Evolutionary conservation across 1,140 invertebrate species (phyloP).

Genomic region (Drosophila pachea): DNA sequence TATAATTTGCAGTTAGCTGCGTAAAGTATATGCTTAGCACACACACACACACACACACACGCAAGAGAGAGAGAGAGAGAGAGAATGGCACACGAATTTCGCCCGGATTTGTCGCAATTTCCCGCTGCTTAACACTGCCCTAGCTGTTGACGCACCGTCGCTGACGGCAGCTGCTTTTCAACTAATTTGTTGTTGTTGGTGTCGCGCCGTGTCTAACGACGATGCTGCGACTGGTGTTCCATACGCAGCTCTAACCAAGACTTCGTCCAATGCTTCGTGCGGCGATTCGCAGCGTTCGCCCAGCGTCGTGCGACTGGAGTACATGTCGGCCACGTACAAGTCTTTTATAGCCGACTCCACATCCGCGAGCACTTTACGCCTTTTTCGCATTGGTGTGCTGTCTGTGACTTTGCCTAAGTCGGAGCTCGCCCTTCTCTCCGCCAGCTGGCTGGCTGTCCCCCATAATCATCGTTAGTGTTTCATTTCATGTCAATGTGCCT

Average conservation of each 20-base stretch:
- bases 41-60: neutral
- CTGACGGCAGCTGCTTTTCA: conserved; percentile 63
- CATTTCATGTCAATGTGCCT: conserved; percentile 40
- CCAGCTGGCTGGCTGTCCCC: neutral
- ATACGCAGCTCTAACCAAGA: conserved; percentile 25
- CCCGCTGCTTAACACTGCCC: conserved; percentile 41
- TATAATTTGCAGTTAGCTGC: conserved; percentile 49
- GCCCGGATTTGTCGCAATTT: conserved; percentile 31
- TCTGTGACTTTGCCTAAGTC: conserved; percentile 13
- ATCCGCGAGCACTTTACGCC: conserved; percentile 55
- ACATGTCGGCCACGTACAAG: conserved; percentile 46
- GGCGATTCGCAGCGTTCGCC: conserved; percentile 42
- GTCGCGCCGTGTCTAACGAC: conserved; percentile 32
- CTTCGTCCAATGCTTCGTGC: conserved; percentile 46
- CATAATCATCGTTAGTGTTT: conserved; percentile 46
- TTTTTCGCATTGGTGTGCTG: conserved; percentile 35
- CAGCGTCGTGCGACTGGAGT: conserved; percentile 56
- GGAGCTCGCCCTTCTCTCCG: neutral
- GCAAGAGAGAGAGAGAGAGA: conserved; percentile 4
- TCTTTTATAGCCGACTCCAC: conserved; percentile 61
- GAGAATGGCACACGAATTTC: neutral
- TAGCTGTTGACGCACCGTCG: conserved; percentile 41
- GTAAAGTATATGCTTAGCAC: conserved; percentile 43
- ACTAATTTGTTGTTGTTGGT: conserved; percentile 60
- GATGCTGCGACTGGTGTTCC: conserved; percentile 44